Conservation (phyloP, 2,113 vertebrate genomes). For the Capricornis sumatraensis region DNA sequence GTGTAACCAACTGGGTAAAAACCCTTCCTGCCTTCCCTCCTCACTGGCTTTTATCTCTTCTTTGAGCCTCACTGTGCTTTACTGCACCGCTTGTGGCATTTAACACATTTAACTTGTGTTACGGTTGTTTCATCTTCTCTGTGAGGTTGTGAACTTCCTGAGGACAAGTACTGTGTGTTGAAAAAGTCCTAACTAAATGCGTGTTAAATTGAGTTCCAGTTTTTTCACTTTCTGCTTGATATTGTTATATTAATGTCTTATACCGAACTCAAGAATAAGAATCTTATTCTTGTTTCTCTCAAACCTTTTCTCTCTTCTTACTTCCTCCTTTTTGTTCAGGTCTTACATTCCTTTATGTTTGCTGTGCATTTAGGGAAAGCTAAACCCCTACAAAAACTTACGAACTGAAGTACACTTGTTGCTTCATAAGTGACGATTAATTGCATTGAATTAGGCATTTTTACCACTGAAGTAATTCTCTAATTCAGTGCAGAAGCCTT, state of each 20-base stretch:
- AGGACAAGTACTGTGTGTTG: neutral
- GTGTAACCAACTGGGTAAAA: neutral
- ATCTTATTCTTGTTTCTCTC: neutral
- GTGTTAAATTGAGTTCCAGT: neutral
- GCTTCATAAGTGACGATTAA: neutral
- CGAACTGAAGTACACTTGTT: slow-evolving; percentile 1
- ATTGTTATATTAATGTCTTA: neutral
- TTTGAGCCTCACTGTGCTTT: neutral
- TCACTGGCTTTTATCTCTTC: neutral
- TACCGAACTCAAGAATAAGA: neutral
- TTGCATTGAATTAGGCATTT: neutral
- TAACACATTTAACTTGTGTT: neutral
- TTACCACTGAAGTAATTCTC: slow-evolving; percentile 11
- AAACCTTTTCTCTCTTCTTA: neutral
- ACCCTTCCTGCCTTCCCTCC: neutral
- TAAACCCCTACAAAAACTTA: neutral
- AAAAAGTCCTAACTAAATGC: neutral
- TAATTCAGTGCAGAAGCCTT: neutral
- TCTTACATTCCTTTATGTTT: neutral
- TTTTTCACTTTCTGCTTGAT: neutral
- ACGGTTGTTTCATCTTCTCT: neutral
- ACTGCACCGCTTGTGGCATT: neutral
- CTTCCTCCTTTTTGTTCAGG: neutral
- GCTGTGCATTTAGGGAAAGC: neutral
- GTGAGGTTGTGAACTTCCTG: neutral